These are phyloP conservation scores for Plotosus lineatus DNA, from an alignment of 2,113 vertebrate genomes.

Conservation along the genomic window DNA sequence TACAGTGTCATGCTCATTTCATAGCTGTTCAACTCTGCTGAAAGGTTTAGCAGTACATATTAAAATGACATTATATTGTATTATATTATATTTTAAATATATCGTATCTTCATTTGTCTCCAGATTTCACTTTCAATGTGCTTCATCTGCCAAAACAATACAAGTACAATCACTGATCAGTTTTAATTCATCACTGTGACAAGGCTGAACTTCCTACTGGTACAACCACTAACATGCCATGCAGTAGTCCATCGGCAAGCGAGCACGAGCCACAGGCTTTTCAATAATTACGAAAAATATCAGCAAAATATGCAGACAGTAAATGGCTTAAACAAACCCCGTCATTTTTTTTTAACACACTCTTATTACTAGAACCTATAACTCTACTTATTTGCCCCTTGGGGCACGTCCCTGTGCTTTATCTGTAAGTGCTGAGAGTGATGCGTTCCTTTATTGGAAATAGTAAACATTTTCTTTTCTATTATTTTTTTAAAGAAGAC, in stretches of 20 bases:
- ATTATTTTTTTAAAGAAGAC: background rate
- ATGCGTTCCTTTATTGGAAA: constrained; percentile 35
- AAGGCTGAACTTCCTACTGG: constrained; percentile 49
- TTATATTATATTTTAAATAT: background rate
- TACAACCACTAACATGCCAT: constrained; percentile 60
- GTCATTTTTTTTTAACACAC: background rate
- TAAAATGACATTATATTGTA: background rate
- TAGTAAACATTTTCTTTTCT: background rate
- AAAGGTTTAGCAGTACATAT: background rate
- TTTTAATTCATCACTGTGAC: constrained; percentile 47
- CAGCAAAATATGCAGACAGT: constrained; percentile 36
- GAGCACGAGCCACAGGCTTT: constrained; percentile 35
- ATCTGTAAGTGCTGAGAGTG: constrained; percentile 41
- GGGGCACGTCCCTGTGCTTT: constrained; percentile 43
- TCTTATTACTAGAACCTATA: constrained; percentile 7
- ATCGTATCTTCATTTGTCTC: constrained; percentile 7
- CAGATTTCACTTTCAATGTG: background rate
- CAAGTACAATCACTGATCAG: constrained; percentile 33
- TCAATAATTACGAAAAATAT: constrained; percentile 16
- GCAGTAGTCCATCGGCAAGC: constrained; percentile 52
- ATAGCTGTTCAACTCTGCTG: constrained; percentile 2
- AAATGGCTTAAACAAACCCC: constrained; percentile 27
- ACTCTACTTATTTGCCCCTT: background rate
- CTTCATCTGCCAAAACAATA: constrained; percentile 14
- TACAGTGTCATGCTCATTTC: constrained; percentile 28